These are phyloP conservation scores for Gulo gulo DNA, from an alignment of 2,113 vertebrate species.

Conservation along the genomic window DNA sequence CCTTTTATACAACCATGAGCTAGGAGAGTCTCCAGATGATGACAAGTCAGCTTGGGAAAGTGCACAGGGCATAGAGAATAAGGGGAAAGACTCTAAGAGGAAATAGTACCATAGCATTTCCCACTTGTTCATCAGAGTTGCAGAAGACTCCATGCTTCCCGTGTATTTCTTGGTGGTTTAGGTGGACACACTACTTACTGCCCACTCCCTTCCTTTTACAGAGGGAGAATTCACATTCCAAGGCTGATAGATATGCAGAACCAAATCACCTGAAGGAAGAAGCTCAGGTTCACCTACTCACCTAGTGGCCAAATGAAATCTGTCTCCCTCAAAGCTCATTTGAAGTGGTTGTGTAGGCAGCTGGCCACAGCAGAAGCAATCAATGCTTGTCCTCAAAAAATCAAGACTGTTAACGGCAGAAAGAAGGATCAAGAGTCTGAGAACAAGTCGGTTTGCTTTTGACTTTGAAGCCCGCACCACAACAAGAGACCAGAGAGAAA, in stretches of 20 bases:
- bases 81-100: background rate
- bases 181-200: background rate
- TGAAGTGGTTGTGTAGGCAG: background rate
- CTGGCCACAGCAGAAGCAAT: background rate
- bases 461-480: slow-evolving; percentile 2
- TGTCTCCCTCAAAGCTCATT: background rate
- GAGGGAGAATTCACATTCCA: background rate
- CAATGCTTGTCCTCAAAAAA: background rate
- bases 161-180: background rate
- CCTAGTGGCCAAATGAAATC: background rate
- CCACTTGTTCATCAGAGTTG: background rate
- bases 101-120: background rate
- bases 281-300: background rate
- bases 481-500: slow-evolving; percentile 19
- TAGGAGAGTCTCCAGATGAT: background rate
- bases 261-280: background rate
- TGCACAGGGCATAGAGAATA: background rate
- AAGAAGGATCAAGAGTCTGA: background rate
- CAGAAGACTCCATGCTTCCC: too few species aligned
- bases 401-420: background rate
- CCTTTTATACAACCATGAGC: background rate
- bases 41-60: background rate
- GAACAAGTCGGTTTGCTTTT: slow-evolving; percentile 22
- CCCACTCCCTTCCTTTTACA: background rate
- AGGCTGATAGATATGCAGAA: background rate